A percentile compares a stretch with the other conserved stretches of the same genome.
Conservation (phyloP, 2,888 invertebrate species). For the Ptychoptera albimana region DNA sequence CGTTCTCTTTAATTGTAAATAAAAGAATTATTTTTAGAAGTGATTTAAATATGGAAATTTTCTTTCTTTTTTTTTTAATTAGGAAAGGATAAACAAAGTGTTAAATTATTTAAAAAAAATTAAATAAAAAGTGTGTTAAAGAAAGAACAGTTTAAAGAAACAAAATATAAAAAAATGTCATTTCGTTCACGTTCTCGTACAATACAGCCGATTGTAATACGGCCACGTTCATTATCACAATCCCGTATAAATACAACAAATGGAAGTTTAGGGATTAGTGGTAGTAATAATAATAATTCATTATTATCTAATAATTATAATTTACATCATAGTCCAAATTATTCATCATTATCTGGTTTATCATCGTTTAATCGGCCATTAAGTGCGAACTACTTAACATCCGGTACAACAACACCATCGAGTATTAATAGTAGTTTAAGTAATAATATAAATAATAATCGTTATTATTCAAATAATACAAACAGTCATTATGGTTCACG, state of each 20-base stretch:
- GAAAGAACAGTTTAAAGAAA: background rate
- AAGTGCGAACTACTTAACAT: constrained; percentile 16
- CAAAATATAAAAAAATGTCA: constrained; percentile 21
- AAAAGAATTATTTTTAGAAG: too few relatives aligned
- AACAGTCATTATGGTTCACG: constrained; percentile 19
- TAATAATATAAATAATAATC: constrained; percentile 5
- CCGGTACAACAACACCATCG: constrained; percentile 5
- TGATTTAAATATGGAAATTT: too few relatives aligned
- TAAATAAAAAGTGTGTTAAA: too few relatives aligned
- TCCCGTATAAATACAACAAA: constrained; percentile 26
- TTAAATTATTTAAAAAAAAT: too few relatives aligned
- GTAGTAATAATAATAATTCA: constrained; percentile 11
- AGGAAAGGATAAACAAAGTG: too few relatives aligned
- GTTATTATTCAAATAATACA: constrained; percentile 21
- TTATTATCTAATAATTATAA: constrained; percentile 15
- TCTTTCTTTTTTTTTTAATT: too few relatives aligned
- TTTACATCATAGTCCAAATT: background rate
- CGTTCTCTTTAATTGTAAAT: too few relatives aligned
- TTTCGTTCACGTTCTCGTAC: constrained; percentile 29
- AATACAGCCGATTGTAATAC: constrained; percentile 30
- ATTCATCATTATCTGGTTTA: constrained; percentile 8
- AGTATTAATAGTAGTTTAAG: background rate
- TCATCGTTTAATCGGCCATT: constrained; percentile 18
- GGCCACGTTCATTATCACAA: constrained; percentile 34
- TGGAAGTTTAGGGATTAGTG: constrained; percentile 7